Percentiles rank a stretch among this genome's conserved stretches.
phyloP scores from a whole-genome alignment of 1,140 invertebrate genomes.

The Pygmarrhopalites habei region DNA sequence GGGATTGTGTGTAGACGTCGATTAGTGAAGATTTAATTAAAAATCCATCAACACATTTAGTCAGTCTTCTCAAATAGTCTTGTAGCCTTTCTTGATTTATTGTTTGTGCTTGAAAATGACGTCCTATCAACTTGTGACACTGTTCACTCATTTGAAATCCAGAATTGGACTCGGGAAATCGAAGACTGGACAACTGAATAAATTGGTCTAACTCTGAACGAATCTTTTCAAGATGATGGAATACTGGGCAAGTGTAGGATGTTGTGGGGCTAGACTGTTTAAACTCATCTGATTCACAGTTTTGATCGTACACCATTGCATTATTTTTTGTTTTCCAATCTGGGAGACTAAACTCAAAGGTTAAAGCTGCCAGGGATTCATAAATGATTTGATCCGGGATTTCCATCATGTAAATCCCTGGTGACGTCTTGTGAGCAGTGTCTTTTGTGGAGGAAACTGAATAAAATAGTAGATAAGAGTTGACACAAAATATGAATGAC shows the following conservation, averaged over 20 bases:
- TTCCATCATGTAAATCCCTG: background rate
- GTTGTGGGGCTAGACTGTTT: background rate
- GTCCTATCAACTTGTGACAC: too few species aligned
- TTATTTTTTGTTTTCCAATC: background rate
- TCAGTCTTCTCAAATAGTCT: background rate
- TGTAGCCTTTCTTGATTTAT: background rate
- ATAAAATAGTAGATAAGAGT: too few species aligned
- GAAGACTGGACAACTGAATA: background rate
- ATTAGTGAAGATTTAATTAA: background rate
- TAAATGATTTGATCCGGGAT: background rate
- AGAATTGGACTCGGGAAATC: background rate
- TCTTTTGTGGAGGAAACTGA: too few species aligned
- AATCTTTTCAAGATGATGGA: background rate
- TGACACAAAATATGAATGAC: too few species aligned
- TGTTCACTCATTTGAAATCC: too few species aligned
- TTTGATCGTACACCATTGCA: background rate
- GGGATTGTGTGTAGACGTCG: background rate
- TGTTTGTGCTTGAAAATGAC: background rate
- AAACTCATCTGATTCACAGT: background rate
- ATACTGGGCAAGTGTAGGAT: slow-evolving; percentile 1
- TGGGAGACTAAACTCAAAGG: background rate
- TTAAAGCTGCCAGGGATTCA: background rate
- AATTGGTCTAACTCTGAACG: background rate
- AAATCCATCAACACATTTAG: background rate
- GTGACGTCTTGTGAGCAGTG: background rate